Conservation (phyloP, 2,888 invertebrate genomes). For the Agonopterix subpropinquella region DNA sequence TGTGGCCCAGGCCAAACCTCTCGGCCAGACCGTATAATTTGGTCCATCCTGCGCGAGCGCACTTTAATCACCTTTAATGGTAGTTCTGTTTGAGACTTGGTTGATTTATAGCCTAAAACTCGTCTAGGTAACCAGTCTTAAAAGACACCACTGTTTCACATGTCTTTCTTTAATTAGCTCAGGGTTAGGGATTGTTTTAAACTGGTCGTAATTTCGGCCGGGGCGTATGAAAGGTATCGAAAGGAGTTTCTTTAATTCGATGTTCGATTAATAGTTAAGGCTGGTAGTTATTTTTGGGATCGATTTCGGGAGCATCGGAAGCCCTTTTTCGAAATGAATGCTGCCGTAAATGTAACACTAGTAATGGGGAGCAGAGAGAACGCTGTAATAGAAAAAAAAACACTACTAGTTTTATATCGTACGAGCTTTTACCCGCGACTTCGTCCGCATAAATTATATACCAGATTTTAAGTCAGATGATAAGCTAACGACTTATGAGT, state of each 20-base stretch:
- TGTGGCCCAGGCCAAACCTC: constrained; percentile 32
- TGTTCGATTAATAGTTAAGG: constrained; percentile 6
- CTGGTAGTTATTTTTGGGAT: constrained; percentile 3
- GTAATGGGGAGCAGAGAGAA: too few species aligned
- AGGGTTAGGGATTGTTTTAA: not conserved
- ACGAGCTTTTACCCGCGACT: too few species aligned
- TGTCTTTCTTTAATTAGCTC: not conserved
- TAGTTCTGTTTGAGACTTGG: constrained; percentile 38
- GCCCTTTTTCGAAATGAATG: not conserved
- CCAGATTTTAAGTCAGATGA: too few species aligned
- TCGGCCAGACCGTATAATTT: constrained; percentile 57
- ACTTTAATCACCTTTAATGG: constrained; percentile 61
- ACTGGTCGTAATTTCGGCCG: constrained; percentile 11
- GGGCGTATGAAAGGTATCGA: constrained; percentile 8
- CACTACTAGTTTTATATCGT: too few species aligned
- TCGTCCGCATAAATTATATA: too few species aligned
- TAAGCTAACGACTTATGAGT: too few species aligned
- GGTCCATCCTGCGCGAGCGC: constrained; percentile 54
- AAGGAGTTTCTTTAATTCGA: constrained; percentile 10
- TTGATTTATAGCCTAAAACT: constrained; percentile 43
- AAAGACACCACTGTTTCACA: not conserved
- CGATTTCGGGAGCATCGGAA: constrained; percentile 8
- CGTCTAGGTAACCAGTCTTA: constrained; percentile 5
- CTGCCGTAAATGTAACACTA: too few species aligned
- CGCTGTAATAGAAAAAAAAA: too few species aligned